phyloP scores from a whole-genome alignment of 2,797 vertebrate species.

The Molothrus aeneus region DNA sequence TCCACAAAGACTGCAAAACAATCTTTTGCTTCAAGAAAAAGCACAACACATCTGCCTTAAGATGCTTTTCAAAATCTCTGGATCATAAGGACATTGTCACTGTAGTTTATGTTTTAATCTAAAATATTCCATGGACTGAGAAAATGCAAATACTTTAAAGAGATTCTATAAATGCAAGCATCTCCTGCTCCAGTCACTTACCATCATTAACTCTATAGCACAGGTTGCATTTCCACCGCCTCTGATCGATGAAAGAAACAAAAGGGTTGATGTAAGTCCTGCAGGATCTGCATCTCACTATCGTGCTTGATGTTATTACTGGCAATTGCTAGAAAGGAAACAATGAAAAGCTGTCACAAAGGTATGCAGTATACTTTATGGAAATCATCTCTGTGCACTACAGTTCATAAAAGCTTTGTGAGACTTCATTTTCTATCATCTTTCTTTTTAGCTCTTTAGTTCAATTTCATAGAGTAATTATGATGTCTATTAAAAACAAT shows the following conservation, averaged over 20 bases:
- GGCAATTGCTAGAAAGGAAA: conserved; percentile 87
- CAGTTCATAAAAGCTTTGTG: neutral
- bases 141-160: neutral
- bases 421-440: neutral
- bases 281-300: conserved; percentile 94
- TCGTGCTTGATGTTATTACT: conserved; percentile 96
- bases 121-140: neutral
- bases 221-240: conserved; percentile 97
- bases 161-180: neutral
- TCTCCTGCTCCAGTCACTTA: conserved; percentile 58
- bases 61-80: neutral
- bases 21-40: neutral
- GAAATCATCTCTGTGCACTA: neutral
- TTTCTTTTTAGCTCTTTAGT: neutral
- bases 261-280: conserved; percentile 98
- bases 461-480: neutral
- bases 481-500: neutral
- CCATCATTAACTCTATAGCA: conserved; percentile 97
- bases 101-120: neutral
- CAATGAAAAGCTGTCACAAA: neutral
- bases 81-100: neutral
- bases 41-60: neutral
- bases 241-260: conserved; percentile 96
- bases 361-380: neutral
- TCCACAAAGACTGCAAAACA: neutral